Evolutionary conservation across 1,140 invertebrate genomes (phyloP), one percentile per base, ranked within the genome.

Genomic region (Anthonomus grandis): DNA sequence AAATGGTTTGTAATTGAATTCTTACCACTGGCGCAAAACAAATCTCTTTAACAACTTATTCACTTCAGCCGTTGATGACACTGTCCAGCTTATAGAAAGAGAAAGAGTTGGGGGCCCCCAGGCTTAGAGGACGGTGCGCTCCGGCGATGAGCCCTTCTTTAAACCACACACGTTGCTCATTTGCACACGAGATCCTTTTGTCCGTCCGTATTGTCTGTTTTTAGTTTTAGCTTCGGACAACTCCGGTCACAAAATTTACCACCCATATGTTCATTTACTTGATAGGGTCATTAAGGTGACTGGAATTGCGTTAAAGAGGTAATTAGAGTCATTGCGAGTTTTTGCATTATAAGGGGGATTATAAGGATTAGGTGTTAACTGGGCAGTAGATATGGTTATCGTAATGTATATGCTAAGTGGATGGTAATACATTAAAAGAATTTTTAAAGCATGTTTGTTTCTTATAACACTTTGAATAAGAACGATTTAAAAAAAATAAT

Each of bases 121-220:
- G 36, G 23, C 36, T 23, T 24, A 37, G 13, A 49, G 31, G 47
- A 47, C 44, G 44, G 18, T 45, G n/a, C n/a, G n/a, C n/a, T n/a
- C n/a, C n/a, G 42, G 15, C 9, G 45, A 27, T 24, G 37, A 25
- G 23, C 49, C 37, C 47, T 41, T 50, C 31, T 12, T 51, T 24
- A 41, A 39, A 41, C 49, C 49, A 51, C 49, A 51, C 49, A 51
- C 49, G 49, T 15, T 34, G 49, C 37, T 51, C 49, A 51, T 51
- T 51, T 51, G 49, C 49, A 51, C 49, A 51, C 22, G 49, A 51
- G 37, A 50, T 36, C 13, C 27, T 48, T 27, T 48, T 49, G 47
- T 49, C 23, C 34, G 47, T 49, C n/a, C 36, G n/a, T 38, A 38
- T 38, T 19, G 10, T 44, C 38, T 13, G 17, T 44, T 17, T 21